Base-by-base conservation (phyloP, 1,140 invertebrate species). In the Ceratoteleas bidentatus region DNA sequence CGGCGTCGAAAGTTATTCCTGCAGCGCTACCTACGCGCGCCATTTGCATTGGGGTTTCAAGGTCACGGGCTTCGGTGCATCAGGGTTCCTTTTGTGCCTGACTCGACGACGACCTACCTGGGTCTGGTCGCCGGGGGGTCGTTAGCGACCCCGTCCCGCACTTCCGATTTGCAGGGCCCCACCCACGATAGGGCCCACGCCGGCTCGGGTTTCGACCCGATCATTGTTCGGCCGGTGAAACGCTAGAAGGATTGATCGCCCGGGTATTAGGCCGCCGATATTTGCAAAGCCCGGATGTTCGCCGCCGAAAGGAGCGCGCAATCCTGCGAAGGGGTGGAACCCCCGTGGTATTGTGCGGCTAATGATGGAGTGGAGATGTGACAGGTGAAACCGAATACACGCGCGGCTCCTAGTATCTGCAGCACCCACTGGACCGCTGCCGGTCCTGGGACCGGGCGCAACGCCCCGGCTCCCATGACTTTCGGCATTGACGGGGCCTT, bases 301-400 rank as follows among this genome's bases (percentile, higher is more conserved):
- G 56, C 54, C 68, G 64, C 58, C 62, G 80, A 80, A 73, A 84
- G 83, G 65, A 56, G 81, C 74, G 84, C 78, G 85, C 81, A 83
- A 87, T 87, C 83, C 74, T 81, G 75, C 62, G 87, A 85, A 87
- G 81, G 85, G 84, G 84, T 86, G 86, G 79, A 87, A 85, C 87
- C 80, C 65, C 79, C 68, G 65, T 34, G 73, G 81, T 86, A 89
- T 90, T 89, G 88, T 89, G 77, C 83, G 82, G 45, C 79, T 90
- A 90, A 90, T 89, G 89, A 90, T 89, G 85, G 87, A 90, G 88
- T 89, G 87, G 87, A 88, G 83, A 86, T 84, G 75, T 89, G 88
- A 90, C 88, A 90, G 87, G 87, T 88, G 88, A 89, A 89, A 89
- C 87, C 85, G 80, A 86, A 89, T 89, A 90, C 81, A 85, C 64